Evolutionary conservation across 2,888 invertebrate genomes (phyloP).

Genomic region (Epinotia demarniana): DNA sequence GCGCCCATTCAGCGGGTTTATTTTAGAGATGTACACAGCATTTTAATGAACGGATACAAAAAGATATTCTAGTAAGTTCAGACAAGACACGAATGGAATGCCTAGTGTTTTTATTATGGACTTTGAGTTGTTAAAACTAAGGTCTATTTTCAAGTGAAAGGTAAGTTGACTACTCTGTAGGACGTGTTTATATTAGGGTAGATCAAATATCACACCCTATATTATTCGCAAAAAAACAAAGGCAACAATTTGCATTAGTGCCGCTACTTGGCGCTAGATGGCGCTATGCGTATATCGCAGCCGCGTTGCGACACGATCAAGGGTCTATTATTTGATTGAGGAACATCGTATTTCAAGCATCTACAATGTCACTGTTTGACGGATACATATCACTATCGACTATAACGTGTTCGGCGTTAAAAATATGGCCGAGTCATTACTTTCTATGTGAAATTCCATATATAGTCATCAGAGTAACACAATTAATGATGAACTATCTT

Average conservation of each 20-base stretch:
- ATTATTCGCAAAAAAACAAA: not conserved
- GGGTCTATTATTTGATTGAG: not conserved
- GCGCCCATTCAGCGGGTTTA: constrained; percentile 65
- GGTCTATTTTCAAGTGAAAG: constrained; percentile 1
- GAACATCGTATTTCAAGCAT: not conserved
- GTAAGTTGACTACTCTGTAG: not conserved
- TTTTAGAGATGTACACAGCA: constrained; percentile 72
- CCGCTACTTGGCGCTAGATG: constrained; percentile 53
- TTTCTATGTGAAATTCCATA: too few relatives aligned
- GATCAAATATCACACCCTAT: not conserved
- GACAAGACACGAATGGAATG: constrained; percentile 24
- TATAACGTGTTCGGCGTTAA: too few relatives aligned
- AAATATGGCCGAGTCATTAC: too few relatives aligned
- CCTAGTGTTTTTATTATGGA: not conserved
- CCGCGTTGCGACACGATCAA: constrained; percentile 14
- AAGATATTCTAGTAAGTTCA: constrained; percentile 47
- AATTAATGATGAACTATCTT: too few relatives aligned
- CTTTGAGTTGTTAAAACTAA: not conserved
- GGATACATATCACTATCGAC: not conserved
- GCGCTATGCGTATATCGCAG: constrained; percentile 46
- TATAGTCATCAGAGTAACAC: too few relatives aligned
- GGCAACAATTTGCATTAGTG: constrained; percentile 19
- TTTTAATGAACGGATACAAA: constrained; percentile 68
- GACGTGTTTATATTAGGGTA: constrained; percentile 24
- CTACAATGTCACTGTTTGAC: not conserved